Percentiles rank a stretch among this genome's conserved stretches.
phyloP scores from a whole-genome alignment of 1,140 invertebrate species.

The Drosophila nasuta region DNA sequence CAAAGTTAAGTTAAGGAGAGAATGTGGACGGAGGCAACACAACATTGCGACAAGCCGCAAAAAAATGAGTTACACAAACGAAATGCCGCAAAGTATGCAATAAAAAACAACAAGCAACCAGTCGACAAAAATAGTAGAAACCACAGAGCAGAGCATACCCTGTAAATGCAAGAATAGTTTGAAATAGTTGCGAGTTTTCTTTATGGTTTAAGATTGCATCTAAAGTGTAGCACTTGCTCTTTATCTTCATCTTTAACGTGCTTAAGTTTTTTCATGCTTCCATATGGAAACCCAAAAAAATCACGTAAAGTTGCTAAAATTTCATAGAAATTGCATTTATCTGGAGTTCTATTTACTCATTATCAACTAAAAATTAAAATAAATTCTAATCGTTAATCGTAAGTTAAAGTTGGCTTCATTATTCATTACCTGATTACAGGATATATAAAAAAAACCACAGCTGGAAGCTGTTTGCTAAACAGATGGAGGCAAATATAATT shows the following conservation, averaged over 20 bases:
- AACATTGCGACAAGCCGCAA: constrained; percentile 45
- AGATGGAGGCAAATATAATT: constrained; percentile 54
- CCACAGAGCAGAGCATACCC: neutral
- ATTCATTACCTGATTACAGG: constrained; percentile 3
- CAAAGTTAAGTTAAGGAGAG: constrained; percentile 42
- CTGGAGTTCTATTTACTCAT: too few relatives aligned
- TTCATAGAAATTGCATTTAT: too few relatives aligned
- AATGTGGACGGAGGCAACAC: constrained; percentile 5
- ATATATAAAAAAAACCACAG: neutral
- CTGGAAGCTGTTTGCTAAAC: neutral
- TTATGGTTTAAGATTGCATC: too few relatives aligned
- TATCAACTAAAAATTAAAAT: too few relatives aligned
- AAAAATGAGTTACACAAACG: constrained; percentile 60
- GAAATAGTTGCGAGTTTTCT: too few relatives aligned
- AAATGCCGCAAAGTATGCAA: constrained; percentile 81
- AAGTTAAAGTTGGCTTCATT: too few relatives aligned
- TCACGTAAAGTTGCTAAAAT: too few relatives aligned
- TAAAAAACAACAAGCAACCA: constrained; percentile 57
- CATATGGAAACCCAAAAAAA: too few relatives aligned
- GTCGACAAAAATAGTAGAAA: neutral
- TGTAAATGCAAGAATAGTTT: neutral
- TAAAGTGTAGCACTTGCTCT: too few relatives aligned
- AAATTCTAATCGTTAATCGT: too few relatives aligned
- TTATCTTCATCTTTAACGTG: too few relatives aligned
- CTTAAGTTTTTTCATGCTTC: too few relatives aligned